phyloP scores from a whole-genome alignment of 2,888 invertebrate species.

The Salpingus planirostris region DNA sequence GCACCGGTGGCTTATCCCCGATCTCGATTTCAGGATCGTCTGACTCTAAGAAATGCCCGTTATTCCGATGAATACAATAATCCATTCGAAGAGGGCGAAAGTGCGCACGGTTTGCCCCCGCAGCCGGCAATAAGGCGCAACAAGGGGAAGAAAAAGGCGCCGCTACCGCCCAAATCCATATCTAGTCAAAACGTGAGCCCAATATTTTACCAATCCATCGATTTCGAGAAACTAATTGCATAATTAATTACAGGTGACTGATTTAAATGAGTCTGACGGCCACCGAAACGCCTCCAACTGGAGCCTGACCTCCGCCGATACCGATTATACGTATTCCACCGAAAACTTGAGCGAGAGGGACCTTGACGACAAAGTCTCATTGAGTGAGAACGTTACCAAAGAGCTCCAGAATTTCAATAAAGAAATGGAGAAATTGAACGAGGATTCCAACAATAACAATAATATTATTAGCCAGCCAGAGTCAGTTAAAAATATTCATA shows the following conservation, averaged over 20 bases:
- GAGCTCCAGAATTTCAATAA: constrained; percentile 18
- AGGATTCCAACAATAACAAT: constrained; percentile 7
- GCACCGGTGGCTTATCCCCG: constrained; percentile 10
- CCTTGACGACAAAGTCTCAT: constrained; percentile 7
- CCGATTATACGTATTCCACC: constrained; percentile 17
- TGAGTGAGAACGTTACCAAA: constrained; percentile 14
- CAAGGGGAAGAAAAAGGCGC: constrained; percentile 21
- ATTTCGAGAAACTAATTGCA: no score
- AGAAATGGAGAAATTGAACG: constrained; percentile 21
- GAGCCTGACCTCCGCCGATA: constrained; percentile 23
- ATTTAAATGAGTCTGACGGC: constrained; percentile 9
- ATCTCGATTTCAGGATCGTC: constrained; percentile 17
- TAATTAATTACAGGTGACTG: no score
- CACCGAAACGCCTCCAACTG: constrained; percentile 15
- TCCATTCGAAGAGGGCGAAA: constrained; percentile 16
- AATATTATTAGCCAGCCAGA: no score
- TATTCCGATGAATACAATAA: no score
- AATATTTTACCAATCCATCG: no score
- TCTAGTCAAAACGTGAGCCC: constrained; percentile 12
- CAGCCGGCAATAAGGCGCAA: constrained; percentile 6
- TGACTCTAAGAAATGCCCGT: no score
- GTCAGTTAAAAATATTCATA: no score
- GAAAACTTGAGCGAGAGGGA: constrained; percentile 12
- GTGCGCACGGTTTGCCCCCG: no score
- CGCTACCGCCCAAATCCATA: constrained; percentile 21